Evolutionary conservation across 2,888 invertebrate species (phyloP), one percentile per base, ranked within the genome.

Genomic region (Cantharis lateralis): DNA sequence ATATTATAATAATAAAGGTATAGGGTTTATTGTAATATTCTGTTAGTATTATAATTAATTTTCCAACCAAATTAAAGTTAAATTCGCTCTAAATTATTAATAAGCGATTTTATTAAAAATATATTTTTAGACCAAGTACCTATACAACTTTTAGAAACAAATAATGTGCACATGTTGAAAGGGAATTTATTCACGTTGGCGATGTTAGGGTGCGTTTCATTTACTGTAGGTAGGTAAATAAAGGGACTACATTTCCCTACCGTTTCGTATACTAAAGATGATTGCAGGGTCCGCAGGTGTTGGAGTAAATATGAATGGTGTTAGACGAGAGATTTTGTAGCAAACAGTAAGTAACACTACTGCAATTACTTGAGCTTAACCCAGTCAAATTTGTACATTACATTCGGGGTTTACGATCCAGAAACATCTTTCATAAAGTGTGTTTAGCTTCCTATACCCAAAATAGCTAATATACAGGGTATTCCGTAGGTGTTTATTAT

Each of bases 251-350:
- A 70, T 70, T 70, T 70, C 70, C 11, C 48, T 61, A 62, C 63
- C 18, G 24, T 68, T 75, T 72, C 20, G 64, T 72, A 71, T 66
- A 72, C 16, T 62, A 24, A 61, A 70, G 72, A 69, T 74, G 69
- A 74, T 74, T 48, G 68, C 62, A 62, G 61, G 62, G 77, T 70
- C 66, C 75, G 71, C 78, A 78, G 78, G 78, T 78, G 78, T 75
- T 68, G 70, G 66, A 63, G 75, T 62, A 70, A 72, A 72, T 71
- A 74, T 74, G 68, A 62, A 74, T 32, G 61, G 61, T 70, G 72
- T 66, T 62, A 15, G 76, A n/a, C 63, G 24, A 28, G 72, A 69
- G 76, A 72, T 76, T 76, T 76, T 24, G 72, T 61, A 20, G 76
- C 72, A 72, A 72, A 76, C 72, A 76, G 68, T 76, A 48, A 48